Conservation (phyloP, 2,113 vertebrate genomes). For the Sitta europaea region DNA sequence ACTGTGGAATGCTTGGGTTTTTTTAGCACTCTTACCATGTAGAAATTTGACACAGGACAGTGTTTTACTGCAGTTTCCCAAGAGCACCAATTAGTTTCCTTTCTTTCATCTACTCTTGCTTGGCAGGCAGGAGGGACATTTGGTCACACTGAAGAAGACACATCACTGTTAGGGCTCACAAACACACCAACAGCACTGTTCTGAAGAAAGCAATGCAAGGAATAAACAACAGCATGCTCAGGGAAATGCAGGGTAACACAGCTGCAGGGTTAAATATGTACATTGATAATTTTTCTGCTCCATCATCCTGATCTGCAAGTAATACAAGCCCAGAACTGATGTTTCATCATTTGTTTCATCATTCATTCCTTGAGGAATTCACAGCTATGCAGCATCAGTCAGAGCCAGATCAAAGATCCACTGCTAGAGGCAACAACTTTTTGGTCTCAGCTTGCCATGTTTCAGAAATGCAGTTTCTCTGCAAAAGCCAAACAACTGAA, state of each 20-base stretch:
- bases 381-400: neutral
- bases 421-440: slow-evolving; percentile 6
- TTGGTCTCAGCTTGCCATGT: neutral
- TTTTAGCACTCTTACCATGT: neutral
- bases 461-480: neutral
- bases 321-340: neutral
- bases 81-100: neutral
- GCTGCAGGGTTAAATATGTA: neutral
- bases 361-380: neutral
- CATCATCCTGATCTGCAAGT: neutral
- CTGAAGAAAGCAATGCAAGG: neutral
- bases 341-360: neutral
- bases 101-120: neutral
- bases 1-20: neutral
- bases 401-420: slow-evolving; percentile 49
- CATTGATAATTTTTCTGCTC: neutral
- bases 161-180: neutral
- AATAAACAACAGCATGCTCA: neutral
- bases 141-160: neutral
- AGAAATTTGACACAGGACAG: neutral
- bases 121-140: neutral
- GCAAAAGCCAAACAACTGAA: neutral
- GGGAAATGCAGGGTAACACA: neutral
- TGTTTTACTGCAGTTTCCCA: neutral
- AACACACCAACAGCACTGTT: neutral